Evolutionary conservation across 2,797 vertebrate genomes (phyloP), one percentile per base, ranked within the genome.

Genomic region (Hydrophis major): DNA sequence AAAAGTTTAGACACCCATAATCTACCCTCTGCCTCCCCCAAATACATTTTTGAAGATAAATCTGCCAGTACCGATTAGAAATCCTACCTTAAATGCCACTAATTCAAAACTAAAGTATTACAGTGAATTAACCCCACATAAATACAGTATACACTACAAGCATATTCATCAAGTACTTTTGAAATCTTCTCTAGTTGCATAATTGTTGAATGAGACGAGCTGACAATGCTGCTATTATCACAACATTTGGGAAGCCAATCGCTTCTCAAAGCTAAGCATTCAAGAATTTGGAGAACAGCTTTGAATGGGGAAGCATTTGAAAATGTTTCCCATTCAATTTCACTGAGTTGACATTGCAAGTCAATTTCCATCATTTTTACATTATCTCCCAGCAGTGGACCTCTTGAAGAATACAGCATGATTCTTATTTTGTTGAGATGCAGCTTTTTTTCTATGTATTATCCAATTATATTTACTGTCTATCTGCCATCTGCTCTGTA

Each of bases 301-400:
- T 91, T 66, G 60, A 37, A 50, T 6, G 28, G 87, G 56, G 56
- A 87, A 93, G 86, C 87, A 92, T 87, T 69, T 87, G 55, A 91
- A 55, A 60, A 37, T 11, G 59, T 22, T 8, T n/a, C 88, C 42
- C 63, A 55, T 88, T 90, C 60, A 61, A 78, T 88, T 74, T 53
- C 27, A 83, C 1, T 25, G 53, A 50, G 83, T 87, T 87, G 37
- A 18, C 6, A 66, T 60, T 28, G 53, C n/a, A 14, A 91, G 86
- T 25, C 18, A 14, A 56, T 83, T 78, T 37, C 56, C 47, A 55
- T 42, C 37, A 22, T 55, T 37, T 90, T 60, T 25, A 42, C 10
- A 88, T 78, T 78, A 88, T 55, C 42, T 91, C 63, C n/a, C 63
- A 61, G 56, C 28, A 8, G 28, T 28, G 60, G 55, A n/a, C 25